Conservation (phyloP, 2,797 vertebrate genomes). For the Borostomias antarcticus region DNA sequence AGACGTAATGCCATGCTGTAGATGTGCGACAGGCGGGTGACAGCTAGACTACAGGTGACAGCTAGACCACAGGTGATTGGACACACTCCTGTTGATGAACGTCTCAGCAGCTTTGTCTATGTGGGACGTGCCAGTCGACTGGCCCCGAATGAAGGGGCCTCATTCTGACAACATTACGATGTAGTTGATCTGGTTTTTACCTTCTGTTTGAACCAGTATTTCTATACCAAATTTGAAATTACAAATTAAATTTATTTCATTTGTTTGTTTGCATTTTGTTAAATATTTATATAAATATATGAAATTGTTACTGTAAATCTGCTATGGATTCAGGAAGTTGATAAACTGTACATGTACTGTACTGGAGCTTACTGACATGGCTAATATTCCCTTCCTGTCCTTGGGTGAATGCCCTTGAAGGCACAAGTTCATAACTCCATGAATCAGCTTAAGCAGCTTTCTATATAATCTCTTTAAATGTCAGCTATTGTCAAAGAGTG, state of each 20-base stretch:
- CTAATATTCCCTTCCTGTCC: conserved; percentile 22
- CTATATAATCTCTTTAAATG: conserved; percentile 70
- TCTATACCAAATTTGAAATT: too few relatives aligned
- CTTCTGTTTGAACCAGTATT: too few relatives aligned
- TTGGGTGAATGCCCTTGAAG: conserved; percentile 59
- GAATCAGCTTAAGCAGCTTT: conserved; percentile 68
- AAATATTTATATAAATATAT: too few relatives aligned
- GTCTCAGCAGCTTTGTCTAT: not conserved
- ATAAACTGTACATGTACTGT: not conserved
- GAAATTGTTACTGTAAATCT: not conserved
- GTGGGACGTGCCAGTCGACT: conserved; percentile 34
- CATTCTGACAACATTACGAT: too few relatives aligned
- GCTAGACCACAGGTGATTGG: conserved; percentile 29
- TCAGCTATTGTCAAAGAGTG: conserved; percentile 74
- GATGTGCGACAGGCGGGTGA: too few relatives aligned
- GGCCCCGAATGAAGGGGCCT: conserved; percentile 4
- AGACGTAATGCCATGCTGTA: conserved; percentile 38
- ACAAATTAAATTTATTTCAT: too few relatives aligned
- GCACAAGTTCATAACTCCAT: conserved; percentile 60
- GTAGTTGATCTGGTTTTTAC: too few relatives aligned
- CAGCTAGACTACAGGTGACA: conserved; percentile 53
- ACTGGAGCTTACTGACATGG: not conserved
- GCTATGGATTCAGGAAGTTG: not conserved
- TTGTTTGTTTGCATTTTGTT: too few relatives aligned
- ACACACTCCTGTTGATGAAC: conserved; percentile 29